A percentile compares a stretch with the other conserved stretches of the same genome.
Conservation (phyloP, 2,797 vertebrate genomes). For the Cheirogaleus major region DNA sequence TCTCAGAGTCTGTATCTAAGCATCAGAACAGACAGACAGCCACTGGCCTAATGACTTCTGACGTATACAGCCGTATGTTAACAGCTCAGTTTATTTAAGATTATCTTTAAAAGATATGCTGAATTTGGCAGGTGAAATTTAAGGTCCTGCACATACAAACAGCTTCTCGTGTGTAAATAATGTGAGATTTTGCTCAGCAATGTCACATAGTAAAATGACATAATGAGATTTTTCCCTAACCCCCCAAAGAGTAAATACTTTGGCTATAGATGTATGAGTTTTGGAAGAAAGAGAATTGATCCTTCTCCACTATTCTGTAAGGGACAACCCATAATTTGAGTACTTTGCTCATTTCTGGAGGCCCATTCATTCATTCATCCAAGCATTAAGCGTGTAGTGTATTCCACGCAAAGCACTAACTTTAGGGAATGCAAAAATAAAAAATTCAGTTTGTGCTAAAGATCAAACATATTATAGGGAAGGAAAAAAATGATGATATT, state of each 20-base stretch:
- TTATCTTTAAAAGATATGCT: not conserved
- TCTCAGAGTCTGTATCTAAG: not conserved
- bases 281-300: not conserved
- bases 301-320: not conserved
- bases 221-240: too few relatives aligned
- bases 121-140: not conserved
- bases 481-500: not conserved
- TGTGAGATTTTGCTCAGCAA: not conserved
- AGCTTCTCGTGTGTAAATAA: not conserved
- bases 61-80: not conserved
- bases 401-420: not conserved
- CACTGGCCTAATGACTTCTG: not conserved
- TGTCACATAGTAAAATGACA: not conserved
- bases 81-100: not conserved
- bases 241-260: not conserved
- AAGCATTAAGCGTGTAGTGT: not conserved
- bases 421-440: not conserved
- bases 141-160: not conserved
- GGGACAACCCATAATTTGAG: not conserved
- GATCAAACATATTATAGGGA: not conserved
- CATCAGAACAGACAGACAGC: not conserved
- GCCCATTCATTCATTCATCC: not conserved
- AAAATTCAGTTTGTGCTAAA: not conserved
- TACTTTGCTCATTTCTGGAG: not conserved
- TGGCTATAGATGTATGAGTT: not conserved